A percentile compares a stretch with the other conserved stretches of the same genome.
These are phyloP conservation scores for Himalopsyche kuldschensis DNA, from an alignment of 2,888 invertebrate species.

Conservation along the genomic window DNA sequence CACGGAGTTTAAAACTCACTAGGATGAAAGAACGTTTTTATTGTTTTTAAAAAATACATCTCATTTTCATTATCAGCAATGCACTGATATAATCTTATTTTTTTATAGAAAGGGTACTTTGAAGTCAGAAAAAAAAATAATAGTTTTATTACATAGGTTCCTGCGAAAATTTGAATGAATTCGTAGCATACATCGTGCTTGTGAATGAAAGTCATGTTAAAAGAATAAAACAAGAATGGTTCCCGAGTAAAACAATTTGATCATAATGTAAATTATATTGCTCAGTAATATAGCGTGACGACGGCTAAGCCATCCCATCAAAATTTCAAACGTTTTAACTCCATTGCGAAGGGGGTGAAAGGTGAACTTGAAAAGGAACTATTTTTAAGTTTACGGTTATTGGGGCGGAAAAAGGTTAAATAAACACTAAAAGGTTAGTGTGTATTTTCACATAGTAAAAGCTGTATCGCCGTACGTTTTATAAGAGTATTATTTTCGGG, in stretches of 20 bases:
- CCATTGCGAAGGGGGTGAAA: neutral
- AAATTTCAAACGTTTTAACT: slow-evolving; percentile 2
- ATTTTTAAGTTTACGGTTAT: slow-evolving; percentile 9
- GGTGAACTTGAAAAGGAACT: slow-evolving; percentile 8
- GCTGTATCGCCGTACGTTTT: neutral
- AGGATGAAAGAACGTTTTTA: no score
- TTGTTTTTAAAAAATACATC: no score
- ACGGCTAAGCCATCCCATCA: neutral
- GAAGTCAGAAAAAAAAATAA: no score
- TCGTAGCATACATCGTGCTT: neutral
- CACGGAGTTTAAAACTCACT: no score
- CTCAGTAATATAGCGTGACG: neutral
- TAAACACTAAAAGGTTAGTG: slow-evolving; percentile 1
- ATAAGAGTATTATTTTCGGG: neutral
- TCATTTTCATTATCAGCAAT: no score
- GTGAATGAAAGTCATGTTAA: neutral
- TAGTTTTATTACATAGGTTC: no score
- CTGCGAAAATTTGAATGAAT: neutral
- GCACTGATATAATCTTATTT: no score
- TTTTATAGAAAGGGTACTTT: no score
- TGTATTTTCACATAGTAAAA: slow-evolving; percentile 3
- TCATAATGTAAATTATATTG: neutral
- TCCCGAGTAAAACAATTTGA: neutral
- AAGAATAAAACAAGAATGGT: neutral
- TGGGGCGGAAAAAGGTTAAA: slow-evolving; percentile 8